Evolutionary conservation across 2,113 vertebrate genomes (phyloP).

Genomic region (Cygnus buccinator): DNA sequence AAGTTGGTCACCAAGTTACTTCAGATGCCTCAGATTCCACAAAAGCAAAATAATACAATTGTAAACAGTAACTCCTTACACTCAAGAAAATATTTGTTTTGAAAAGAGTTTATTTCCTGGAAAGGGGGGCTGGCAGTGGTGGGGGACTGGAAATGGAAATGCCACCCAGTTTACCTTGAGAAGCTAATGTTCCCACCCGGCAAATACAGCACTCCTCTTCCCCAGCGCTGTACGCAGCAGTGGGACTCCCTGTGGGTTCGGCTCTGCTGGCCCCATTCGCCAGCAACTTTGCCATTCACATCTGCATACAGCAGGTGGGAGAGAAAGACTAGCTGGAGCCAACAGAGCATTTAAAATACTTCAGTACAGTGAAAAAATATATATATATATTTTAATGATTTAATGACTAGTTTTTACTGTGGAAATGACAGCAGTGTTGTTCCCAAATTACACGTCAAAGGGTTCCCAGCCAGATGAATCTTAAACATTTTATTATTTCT

Average conservation of each 20-base stretch:
- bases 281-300: background rate
- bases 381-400: background rate
- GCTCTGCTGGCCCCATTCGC: background rate
- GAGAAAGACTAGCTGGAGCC: background rate
- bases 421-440: background rate
- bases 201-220: background rate
- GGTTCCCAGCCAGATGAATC: background rate
- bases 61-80: background rate
- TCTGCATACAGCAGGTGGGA: background rate
- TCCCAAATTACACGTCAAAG: slow-evolving; percentile 34
- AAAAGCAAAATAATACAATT: background rate
- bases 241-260: background rate
- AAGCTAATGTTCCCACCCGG: background rate
- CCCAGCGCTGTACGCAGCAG: background rate
- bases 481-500: slow-evolving; percentile 37
- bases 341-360: background rate
- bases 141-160: background rate
- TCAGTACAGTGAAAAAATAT: background rate
- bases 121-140: background rate
- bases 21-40: background rate
- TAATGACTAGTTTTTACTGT: background rate
- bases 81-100: background rate
- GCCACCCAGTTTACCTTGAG: background rate
- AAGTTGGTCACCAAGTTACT: background rate
- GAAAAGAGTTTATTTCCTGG: background rate